Evolutionary conservation across 2,888 invertebrate species (phyloP).

Genomic region (Melieria crassipennis): DNA sequence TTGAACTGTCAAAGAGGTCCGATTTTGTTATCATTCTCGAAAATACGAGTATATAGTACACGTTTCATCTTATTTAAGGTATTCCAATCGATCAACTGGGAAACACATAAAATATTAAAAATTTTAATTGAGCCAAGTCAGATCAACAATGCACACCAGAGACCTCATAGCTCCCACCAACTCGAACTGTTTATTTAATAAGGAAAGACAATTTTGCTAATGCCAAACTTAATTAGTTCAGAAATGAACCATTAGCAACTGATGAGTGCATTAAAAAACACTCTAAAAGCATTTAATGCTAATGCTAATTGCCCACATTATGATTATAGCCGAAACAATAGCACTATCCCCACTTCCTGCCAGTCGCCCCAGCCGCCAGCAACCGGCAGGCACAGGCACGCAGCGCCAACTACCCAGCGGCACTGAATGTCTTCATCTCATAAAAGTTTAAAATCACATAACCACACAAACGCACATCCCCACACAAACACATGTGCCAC

Average conservation of each 20-base stretch:
- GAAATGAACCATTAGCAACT: slow-evolving; percentile 26
- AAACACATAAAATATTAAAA: too few species aligned
- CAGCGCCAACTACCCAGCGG: slow-evolving; percentile 27
- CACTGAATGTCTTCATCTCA: slow-evolving; percentile 33
- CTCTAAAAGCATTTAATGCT: slow-evolving; percentile 20
- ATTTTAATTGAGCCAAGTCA: too few species aligned
- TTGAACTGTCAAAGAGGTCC: too few species aligned
- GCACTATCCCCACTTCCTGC: background rate
- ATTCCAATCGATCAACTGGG: too few species aligned
- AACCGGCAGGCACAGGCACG: slow-evolving; percentile 1
- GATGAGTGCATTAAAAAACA: background rate
- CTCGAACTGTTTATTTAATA: too few species aligned
- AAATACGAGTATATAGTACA: too few species aligned
- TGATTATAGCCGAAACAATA: slow-evolving; percentile 30
- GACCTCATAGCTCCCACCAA: too few species aligned
- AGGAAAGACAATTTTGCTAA: background rate
- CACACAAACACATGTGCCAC: slow-evolving; percentile 7
- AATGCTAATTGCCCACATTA: slow-evolving; percentile 43
- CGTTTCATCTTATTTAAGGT: too few species aligned
- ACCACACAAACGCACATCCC: slow-evolving; percentile 14
- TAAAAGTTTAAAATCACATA: slow-evolving; percentile 31
- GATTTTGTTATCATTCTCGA: too few species aligned
- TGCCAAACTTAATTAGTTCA: slow-evolving; percentile 20
- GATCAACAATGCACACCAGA: too few species aligned
- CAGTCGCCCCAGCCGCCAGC: background rate